A percentile compares a stretch with the other conserved stretches of the same genome.
Evolutionary conservation across 2,888 invertebrate species (phyloP).

Genomic region (Rhagophthalmus giganteus): DNA sequence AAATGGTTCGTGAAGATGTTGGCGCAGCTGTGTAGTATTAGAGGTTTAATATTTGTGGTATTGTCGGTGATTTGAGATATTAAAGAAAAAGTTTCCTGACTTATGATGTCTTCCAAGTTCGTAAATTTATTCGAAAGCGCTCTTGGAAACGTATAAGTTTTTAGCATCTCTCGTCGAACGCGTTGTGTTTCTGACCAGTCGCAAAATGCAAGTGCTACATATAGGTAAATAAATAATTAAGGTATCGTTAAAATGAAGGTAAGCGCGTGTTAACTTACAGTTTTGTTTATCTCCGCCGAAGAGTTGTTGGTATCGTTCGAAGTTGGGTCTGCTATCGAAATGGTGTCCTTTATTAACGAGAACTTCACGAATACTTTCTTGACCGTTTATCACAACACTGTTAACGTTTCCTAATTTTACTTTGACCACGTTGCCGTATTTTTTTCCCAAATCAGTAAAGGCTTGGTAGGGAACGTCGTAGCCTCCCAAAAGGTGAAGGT

Average conservation of each 20-base stretch:
- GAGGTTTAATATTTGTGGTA: constrained; percentile 52
- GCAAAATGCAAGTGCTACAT: constrained; percentile 68
- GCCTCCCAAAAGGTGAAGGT: constrained; percentile 60
- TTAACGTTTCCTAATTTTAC: constrained; percentile 61
- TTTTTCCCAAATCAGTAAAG: constrained; percentile 58
- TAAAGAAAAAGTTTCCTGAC: constrained; percentile 51
- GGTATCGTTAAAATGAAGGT: constrained; percentile 2
- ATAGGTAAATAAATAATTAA: constrained; percentile 16
- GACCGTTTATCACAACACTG: constrained; percentile 62
- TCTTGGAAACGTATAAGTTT: constrained; percentile 62
- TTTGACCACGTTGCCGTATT: constrained; percentile 60
- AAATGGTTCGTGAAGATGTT: constrained; percentile 67
- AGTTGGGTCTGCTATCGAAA: constrained; percentile 68
- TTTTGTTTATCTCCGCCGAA: constrained; percentile 69
- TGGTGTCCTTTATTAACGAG: constrained; percentile 61
- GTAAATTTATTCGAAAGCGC: constrained; percentile 60
- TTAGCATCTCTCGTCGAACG: constrained; percentile 62
- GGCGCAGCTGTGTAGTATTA: constrained; percentile 60
- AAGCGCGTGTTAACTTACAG: constrained; percentile 59
- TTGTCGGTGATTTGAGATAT: constrained; percentile 42
- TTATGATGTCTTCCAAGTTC: constrained; percentile 58
- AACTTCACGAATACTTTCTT: constrained; percentile 63
- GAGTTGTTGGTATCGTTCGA: constrained; percentile 63
- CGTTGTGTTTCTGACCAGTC: constrained; percentile 69
- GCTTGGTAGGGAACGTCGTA: constrained; percentile 65